Base-by-base conservation (phyloP, 2,888 invertebrate genomes). In the Drosophila borealis region DNA sequence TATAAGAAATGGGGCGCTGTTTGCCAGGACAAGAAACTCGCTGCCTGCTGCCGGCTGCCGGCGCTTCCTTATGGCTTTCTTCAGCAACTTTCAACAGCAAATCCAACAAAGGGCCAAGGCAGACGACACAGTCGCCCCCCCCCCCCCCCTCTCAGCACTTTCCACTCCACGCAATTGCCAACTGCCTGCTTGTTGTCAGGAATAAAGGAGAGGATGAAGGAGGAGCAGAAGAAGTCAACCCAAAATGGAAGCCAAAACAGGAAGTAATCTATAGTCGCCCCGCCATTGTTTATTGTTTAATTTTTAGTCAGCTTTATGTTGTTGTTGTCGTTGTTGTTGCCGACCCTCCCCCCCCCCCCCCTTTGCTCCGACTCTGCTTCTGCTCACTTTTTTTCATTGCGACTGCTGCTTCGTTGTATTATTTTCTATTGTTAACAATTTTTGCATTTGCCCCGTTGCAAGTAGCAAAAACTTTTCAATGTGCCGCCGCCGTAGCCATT, bases 201-300 rank as follows among this genome's bases (percentile, higher is more conserved):
- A 62, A 70, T 68, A 45, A 39, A 53, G 53, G 29, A 53, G 41
- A 53, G 41, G 53, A 41, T 33, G 19, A 41, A 29, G 29, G 8
- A 34, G 34, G 13, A 11, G 13, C 36, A 36, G 4, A 70, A 67
- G 29, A 64, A 76, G 68, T 62, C 80, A 74, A 80, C 51, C 78
- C 78, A 80, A 83, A 81, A 82, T 81, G 80, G 63, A 74, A 83
- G 87, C 89, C 87, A 88, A 87, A 85, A 88, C 89, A 85, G 84
- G 84, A 85, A 88, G 84, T 85, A 85, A 85, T 85, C 89, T 87
- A 88, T 85, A 89, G 89, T 88, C 81, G 87, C 88, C 81, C 81
- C 89, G 84, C 84, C 84, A 88, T 87, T 89, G 84, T 89, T 85
- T 85, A 88, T 88, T 85, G 89, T 88, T 87, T 85, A 89, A 87